Base-by-base conservation (phyloP, 2,888 invertebrate genomes). In the Phlogophora meticulosa region DNA sequence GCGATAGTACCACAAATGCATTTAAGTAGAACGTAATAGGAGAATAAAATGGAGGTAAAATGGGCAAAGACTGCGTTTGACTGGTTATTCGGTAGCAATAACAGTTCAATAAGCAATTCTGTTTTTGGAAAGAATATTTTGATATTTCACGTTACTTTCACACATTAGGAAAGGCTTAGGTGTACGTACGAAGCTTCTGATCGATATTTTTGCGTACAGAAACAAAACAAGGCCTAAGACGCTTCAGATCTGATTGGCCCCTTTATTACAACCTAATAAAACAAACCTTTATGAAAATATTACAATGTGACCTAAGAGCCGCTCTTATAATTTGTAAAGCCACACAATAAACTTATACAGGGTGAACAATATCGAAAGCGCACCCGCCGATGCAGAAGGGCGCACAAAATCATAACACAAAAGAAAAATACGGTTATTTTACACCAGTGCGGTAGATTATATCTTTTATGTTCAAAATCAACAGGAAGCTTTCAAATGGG, bases 401-500 rank as follows among this genome's bases (percentile, higher is more conserved):
- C 88, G 89, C 85, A 78, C 87, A 85, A 82, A 88, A 91, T 92
- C 92, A 92, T 92, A 93, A 92, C 90, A 95, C 94, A 94, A 94
- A 93, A 88, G 93, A 93, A 93, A 94, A 92, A 92, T 93, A 94
- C 92, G 91, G 92, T 94, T 94, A 94, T 95, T 95, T 95, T 94
- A 94, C 94, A 94, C 94, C 91, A 94, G 86, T 93, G 95, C 88
- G 95, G 95, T 94, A 95, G 94, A 94, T 95, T 94, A 94, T 94
- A 95, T 94, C 94, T 93, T 93, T 94, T 93, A 94, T 94, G 92
- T 89, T 92, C 87, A 94, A 95, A 94, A 94, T 94, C 95, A 94
- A 95, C 95, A 94, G 95, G 95, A 95, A 94, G 91, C 93, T 90
- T 94, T 91, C 91, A 94, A 95, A 95, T 95, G 94, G 94, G 92